Evolutionary conservation across 2,113 vertebrate species (phyloP), one percentile per base, ranked within the genome.

Genomic region (human): DNA sequence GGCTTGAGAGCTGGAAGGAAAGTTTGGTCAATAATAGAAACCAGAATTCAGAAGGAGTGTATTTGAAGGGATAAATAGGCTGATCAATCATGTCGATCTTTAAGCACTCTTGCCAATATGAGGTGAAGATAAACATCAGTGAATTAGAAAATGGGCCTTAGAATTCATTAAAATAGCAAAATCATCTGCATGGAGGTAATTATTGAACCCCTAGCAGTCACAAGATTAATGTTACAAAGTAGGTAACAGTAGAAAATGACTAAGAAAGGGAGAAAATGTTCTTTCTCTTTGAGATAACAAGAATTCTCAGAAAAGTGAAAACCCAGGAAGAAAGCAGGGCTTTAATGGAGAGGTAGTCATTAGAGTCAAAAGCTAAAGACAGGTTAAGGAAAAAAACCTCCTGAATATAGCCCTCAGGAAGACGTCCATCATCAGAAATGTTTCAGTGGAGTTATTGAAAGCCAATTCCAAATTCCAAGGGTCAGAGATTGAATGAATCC

Each of bases 11-110:
- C 16, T 18, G 23, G 50, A 72, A 68, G 38, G 43, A 55, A 61
- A 50, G 25, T 55, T 23, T 50, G 17, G 25, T 61, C 66, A 38
- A 35, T 32, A 91, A 82, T 5, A 48, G 5, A 87, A 90, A 38
- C 83, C 43, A 76, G 45, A 89, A 91, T 61, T 93, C 82, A 85
- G 80, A 83, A 87, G 22, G 30, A 88, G 27, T 38, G 3, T 25
- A 25, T 61, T 14, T 73, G 22, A 78, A 81, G 35, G 27, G 10
- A 61, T 17, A 92, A 75, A 61, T 25, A 3, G 3, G 9, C 17
- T 12, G 20, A 25, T 59, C 27, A 50, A 20, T 14, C 32, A 25
- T 1, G 2, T 18, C 13, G 3, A 22, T 50, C 45, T 45, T 14
- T 30, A 45, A n/a, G 27, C 16, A 80, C 2, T 18, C 16, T 30